Base-by-base conservation (phyloP, 92 coral and sea anemone species). In the Actinernus sp. region DNA sequence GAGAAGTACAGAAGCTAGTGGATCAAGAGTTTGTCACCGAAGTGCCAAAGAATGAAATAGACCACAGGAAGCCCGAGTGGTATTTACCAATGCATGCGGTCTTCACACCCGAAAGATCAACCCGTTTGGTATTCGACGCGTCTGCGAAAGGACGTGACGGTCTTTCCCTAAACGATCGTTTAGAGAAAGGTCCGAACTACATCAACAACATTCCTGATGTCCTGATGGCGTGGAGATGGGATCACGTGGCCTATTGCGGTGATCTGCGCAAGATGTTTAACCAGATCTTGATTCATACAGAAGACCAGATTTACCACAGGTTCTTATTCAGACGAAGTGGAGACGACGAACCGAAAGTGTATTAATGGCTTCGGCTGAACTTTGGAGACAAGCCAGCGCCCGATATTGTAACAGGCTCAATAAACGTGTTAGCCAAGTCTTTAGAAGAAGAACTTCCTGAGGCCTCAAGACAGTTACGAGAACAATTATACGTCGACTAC, bases 351-450 rank as follows among this genome's bases (percentile, higher is more conserved):
- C 87, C 92, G 17, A 58, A 63, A 2, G 80, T 74, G 23, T 86
- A 86, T 32, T 84, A 86, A 26, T 86, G 88, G 76, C 28, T 58
- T 36, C 41, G 84, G 20, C 57, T 86, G 29, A 78, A 63, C 57
- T 73, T 85, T 41, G 87, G 87, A 10, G 82, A 85, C 70, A 85
- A 85, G 58, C 86, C 92, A 51, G 82, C 87, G 1, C 83, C 79
- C 3, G 83, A 85, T 56, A 85, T 85, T 41, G 91, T 79, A 10
- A 10, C 73, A 13, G 65, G 65, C 17, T 68, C 76, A 4, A 50
- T 85, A 39, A 78, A 72, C 61, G 57, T 46, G 36, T 51, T 79
- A 30, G 78, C 87, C 14, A 80, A 86, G 55, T 55, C 55, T 2
- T 60, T 76, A 26, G 73, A 65, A 47, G 58, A 14, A 1, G 78